Evolutionary conservation across 2,113 vertebrate genomes (phyloP), one percentile per base, ranked within the genome.

Genomic region (Nyctibius bracteatus): DNA sequence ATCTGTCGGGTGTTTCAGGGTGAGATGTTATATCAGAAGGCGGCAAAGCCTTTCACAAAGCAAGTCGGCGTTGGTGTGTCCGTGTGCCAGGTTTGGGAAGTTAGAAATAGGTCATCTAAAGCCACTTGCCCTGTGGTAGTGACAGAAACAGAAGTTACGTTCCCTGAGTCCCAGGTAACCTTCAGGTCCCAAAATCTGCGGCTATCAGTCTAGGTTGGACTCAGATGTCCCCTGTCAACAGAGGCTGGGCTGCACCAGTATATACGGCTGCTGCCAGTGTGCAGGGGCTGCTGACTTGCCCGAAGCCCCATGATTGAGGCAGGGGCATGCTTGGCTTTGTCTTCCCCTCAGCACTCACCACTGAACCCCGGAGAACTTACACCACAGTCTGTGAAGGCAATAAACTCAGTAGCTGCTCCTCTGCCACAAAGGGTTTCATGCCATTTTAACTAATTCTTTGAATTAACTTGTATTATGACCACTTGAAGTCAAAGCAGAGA

Each of bases 61-160:
- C 24, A 39, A 31, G 37, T 14, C 2, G 0, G 22, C 2, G 1
- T 23, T 24, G 41, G 14, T 4, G 0, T 44, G 12, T 37, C 55
- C 51, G 14, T 22, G 54, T 70, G 22, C 41, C 61, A 68, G 67
- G 15, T 25, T 8, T 0, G 2, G 47, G 35, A 68, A n/a, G 47
- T 37, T 14, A n/a, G 73, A 66, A 47, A 33, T 14, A 44, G 80
- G 37, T 13, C 15, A 3, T 27, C 61, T 31, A 39, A 62, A 30
- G 49, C 33, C 73, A 20, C 55, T 44, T 30, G 67, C 22, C 49
- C 66, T 21, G 23, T 39, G 49, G 43, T 33, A 25, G 59, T 44
- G 61, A 57, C 80, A 74, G 58, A 63, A 79, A 41, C 5, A 47
- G 52, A 43, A 67, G 41, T 41, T 30, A 31, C 20, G 5, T 67